Evolutionary conservation across 1,140 invertebrate species (phyloP), one percentile per base, ranked within the genome.

Genomic region (Drosophila pectinifera): DNA sequence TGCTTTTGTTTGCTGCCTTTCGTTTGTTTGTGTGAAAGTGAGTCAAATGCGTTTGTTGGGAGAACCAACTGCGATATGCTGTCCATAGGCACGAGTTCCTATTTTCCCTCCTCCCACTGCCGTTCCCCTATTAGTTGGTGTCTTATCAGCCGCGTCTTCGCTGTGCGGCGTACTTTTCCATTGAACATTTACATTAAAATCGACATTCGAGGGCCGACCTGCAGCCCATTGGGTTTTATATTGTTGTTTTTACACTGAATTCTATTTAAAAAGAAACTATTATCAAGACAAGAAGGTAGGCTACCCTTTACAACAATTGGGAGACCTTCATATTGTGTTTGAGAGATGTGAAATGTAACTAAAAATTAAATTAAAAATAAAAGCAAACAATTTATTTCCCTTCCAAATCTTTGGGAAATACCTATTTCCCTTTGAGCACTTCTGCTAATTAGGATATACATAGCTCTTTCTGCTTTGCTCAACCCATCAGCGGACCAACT

Each of bases 1-100:
- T 64, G 58, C 64, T 62, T 83, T 73, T 61, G 58, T 84, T 76
- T 83, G 65, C 63, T 77, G 54, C 42, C 14, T 63, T 80, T 70
- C 43, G 78, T 77, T 80, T 80, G 81, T 85, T 85, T 81, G 82
- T 86, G 81, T 86, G 81, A 85, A 85, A 85, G 81, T 86, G 73
- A 85, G 67, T 74, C 73, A 46, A 85, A 80, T 85, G 73, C 65
- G 58, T 80, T 78, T 22, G 24, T 57, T 43, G 16, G 34, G 28
- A n/a, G 36, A 14, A 14, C 36, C 14, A n/a, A 38, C 36, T 38
- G 42, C 31, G 59, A 48, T 69, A 67, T 69, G 67, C 42, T 51
- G 68, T 68, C 63, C 63, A 53, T 39, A 22, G 39, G 36, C 64
- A 67, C 57, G 58, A 43, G 64, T n/a, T 42, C 10, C 43, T 16